Base-by-base conservation (phyloP, 2,888 invertebrate species). In the Seira musarum region DNA sequence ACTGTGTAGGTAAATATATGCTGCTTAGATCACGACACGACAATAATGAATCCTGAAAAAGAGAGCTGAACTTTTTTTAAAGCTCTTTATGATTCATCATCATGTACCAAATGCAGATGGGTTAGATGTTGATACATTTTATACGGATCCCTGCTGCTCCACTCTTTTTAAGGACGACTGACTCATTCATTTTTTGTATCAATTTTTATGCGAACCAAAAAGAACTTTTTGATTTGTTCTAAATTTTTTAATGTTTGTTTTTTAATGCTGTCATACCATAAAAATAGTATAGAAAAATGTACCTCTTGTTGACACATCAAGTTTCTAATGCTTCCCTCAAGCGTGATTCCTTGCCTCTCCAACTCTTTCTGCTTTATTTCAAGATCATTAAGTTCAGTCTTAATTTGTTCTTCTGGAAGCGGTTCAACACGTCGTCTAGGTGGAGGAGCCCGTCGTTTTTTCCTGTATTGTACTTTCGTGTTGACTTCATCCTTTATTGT, bases 321-420 rank as follows among this genome's bases (percentile, higher is more conserved):
- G 8, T 77, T 68, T 8, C 97, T 92, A 85, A 98, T 97, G 89
- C 94, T 93, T 88, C 94, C 93, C 89, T 98, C 97, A 86, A 98
- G 91, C 85, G 93, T 92, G n/a, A 97, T 95, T 61, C 97, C 97
- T 88, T 96, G 95, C 80, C 94, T 92, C 89, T 97, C 97, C 69
- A 97, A 90, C 19, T 96, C 95, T 85, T 94, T 94, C 88, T 96
- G 95, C 88, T 96, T 95, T 67, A 94, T 92, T 89, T 97, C 96
- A 84, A 98, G 94, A 87, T 91, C 92, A 84, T 94, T 93, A 83
- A 97, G 90, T 88, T 96, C 90, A 75, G 90, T 88, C 87, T 91
- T 90, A 53, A 92, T 90, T 74, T 91, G 90, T 78, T 90, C 89
- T 81, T 91, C 89, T 0, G 92, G 91, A 87, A 92, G 80, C 70